Evolutionary conservation across 2,797 vertebrate species (phyloP).

Genomic region (Heterohyrax brucei): DNA sequence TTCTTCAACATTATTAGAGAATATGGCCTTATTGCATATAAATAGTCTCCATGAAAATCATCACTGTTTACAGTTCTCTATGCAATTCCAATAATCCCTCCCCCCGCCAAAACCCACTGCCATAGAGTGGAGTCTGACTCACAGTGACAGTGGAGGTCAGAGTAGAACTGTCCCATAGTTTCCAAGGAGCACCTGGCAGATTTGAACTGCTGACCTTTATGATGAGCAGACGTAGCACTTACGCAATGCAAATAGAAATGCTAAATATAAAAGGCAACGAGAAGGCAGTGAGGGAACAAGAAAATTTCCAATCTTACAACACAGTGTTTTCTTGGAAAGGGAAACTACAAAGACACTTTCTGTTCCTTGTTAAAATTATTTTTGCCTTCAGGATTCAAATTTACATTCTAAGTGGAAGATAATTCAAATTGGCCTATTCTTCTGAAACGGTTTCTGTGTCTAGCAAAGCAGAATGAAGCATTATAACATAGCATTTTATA

Average conservation of each 20-base stretch:
- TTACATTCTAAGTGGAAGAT: constrained; percentile 61
- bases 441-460: constrained; percentile 48
- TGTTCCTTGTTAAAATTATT: constrained; percentile 68
- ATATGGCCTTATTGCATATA: not conserved
- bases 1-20: constrained; percentile 5
- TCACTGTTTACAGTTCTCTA: not conserved
- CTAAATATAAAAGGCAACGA: constrained; percentile 66
- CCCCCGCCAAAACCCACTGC: too few species aligned
- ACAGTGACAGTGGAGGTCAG: too few species aligned
- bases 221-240: too few species aligned
- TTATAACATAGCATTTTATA: not conserved
- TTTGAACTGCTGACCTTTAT: too few species aligned
- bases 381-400: constrained; percentile 65
- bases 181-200: too few species aligned
- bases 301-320: constrained; percentile 76
- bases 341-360: constrained; percentile 72
- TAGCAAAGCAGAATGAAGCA: not conserved
- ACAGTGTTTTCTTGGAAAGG: constrained; percentile 49
- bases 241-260: constrained; percentile 32
- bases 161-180: too few species aligned
- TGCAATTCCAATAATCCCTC: not conserved
- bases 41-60: constrained; percentile 41
- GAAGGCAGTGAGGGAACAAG: constrained; percentile 50
- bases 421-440: constrained; percentile 32
- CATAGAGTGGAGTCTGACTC: too few species aligned